phyloP scores from a whole-genome alignment of 1,140 invertebrate genomes.

The Drosophila ironensis region DNA sequence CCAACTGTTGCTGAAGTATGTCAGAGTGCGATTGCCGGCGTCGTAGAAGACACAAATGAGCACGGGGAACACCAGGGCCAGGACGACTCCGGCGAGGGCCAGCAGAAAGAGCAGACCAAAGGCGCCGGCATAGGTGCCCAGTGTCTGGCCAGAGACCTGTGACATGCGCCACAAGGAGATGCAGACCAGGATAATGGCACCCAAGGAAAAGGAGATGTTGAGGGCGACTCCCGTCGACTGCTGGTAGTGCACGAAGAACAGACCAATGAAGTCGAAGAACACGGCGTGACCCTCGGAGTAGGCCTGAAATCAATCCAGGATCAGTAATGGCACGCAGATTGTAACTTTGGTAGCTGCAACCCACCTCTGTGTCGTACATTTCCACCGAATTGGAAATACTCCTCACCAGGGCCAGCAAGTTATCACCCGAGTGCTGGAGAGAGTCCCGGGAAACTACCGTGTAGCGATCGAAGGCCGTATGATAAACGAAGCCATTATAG shows the following conservation, averaged over 20 bases:
- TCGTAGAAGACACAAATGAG: conserved; percentile 82
- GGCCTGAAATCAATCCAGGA: conserved; percentile 15
- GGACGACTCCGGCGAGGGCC: conserved; percentile 84
- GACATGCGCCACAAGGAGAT: conserved; percentile 66
- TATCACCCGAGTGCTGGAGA: conserved; percentile 91
- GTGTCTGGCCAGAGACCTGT: conserved; percentile 9
- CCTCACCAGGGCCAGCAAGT: conserved; percentile 87
- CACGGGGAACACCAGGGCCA: conserved; percentile 83
- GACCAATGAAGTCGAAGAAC: conserved; percentile 91
- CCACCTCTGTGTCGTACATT: conserved; percentile 82
- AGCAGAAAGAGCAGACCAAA: conserved; percentile 45
- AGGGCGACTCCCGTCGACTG: conserved; percentile 83
- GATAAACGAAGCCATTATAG: conserved; percentile 95
- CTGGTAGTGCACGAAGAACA: conserved; percentile 86
- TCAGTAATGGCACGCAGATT: background rate
- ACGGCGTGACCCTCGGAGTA: conserved; percentile 84
- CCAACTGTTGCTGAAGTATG: conserved; percentile 87
- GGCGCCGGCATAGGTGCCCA: conserved; percentile 15
- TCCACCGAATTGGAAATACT: conserved; percentile 85
- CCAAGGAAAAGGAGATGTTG: conserved; percentile 83
- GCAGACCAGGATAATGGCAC: conserved; percentile 80
- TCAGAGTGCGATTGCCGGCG: conserved; percentile 83
- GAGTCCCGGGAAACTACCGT: conserved; percentile 89
- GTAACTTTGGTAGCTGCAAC: background rate
- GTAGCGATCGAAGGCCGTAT: conserved; percentile 91